Evolutionary conservation across 2,888 invertebrate genomes (phyloP), one percentile per base, ranked within the genome.

Genomic region (Cybosia mesomella): DNA sequence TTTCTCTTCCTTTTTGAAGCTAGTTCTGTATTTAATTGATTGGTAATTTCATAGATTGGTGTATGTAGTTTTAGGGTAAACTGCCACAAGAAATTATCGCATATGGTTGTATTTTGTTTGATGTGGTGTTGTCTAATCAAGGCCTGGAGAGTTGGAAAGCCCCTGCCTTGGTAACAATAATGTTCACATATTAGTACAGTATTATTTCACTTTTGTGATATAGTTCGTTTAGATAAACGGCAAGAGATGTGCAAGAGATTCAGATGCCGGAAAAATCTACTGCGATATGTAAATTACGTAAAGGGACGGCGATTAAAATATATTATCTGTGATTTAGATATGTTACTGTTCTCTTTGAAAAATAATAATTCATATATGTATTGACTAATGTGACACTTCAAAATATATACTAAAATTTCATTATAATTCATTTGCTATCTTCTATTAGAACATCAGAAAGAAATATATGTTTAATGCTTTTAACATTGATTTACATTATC

Each of bases 271-370:
- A 76, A 79, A 75, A 73, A 72, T 82, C 85, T 89, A 86, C 83
- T 74, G 88, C 90, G 94, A 94, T 94, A 94, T 94, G 94, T 92
- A 78, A 80, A 87, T 91, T 89, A 89, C 88, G 80, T 85, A 86
- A 86, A 67, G 87, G 92, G 92, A 92, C 92, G 92, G 92, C 89
- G 87, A 83, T 88, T 85, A 78, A 86, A 87, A 85, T 85, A 88
- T 85, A 81, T 76, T 80, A 67, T 77, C 71, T 81, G 73, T 77
- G 71, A 73, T 71, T 64, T 64, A 82, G 84, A 86, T 86, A 86
- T 86, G 86, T 84, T 72, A 76, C 79, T 82, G 73, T 72, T 80
- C 76, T 67, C 66, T 80, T 75, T 78, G 71, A 82, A 83, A 84
- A 82, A 76, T 79, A 83, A 80, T 68, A 70, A 73, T 83, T 28